These are phyloP conservation scores for Ciconia stormi DNA, from an alignment of 2,113 vertebrate genomes.

Conservation along the genomic window DNA sequence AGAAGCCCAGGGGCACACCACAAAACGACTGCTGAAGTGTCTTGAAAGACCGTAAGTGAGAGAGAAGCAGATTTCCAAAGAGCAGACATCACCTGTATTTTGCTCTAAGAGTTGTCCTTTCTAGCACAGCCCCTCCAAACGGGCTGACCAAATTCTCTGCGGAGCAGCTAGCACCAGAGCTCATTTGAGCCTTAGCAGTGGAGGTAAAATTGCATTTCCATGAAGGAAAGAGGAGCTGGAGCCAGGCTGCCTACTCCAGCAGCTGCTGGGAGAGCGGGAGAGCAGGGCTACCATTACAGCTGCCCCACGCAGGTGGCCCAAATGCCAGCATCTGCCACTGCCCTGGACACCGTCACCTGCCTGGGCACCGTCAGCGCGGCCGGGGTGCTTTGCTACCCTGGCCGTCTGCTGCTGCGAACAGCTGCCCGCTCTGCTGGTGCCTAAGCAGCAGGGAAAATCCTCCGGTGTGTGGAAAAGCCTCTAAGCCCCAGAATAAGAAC, in stretches of 20 bases:
- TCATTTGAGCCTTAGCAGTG: neutral
- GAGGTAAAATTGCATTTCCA: neutral
- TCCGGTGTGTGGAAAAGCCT: neutral
- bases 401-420: neutral
- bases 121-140: neutral
- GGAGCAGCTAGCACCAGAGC: neutral
- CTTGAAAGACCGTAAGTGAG: neutral
- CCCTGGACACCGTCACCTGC: neutral
- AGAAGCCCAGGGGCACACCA: neutral
- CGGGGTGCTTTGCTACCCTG: neutral
- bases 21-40: conserved; percentile 4
- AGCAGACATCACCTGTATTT: neutral
- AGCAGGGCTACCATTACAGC: neutral
- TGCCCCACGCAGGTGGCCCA: neutral
- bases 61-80: neutral
- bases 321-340: neutral
- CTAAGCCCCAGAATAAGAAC: neutral
- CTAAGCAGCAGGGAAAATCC: neutral
- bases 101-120: neutral
- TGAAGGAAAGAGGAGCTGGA: neutral
- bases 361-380: neutral
- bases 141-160: neutral
- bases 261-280: neutral
- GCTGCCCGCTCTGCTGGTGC: neutral
- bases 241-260: neutral